phyloP scores from a whole-genome alignment of 2,888 invertebrate species.

The Plusia festucae region DNA sequence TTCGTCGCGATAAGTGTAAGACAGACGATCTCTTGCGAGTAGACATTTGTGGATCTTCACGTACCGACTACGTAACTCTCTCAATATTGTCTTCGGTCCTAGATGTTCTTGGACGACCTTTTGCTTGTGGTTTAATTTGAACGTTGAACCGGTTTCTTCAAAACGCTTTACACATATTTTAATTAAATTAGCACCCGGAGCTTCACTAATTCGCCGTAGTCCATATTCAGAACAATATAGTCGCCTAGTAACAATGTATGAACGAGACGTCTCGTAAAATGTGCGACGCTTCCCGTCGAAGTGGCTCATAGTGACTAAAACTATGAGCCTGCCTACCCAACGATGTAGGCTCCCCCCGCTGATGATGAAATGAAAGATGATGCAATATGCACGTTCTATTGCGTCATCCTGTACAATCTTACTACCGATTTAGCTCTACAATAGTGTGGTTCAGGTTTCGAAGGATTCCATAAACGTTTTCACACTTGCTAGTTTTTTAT shows the following conservation, averaged over 20 bases:
- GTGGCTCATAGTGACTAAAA: conserved; percentile 17
- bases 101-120: conserved; percentile 32
- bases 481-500: too few species aligned
- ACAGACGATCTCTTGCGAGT: conserved; percentile 33
- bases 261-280: conserved; percentile 28
- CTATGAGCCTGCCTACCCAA: conserved; percentile 11
- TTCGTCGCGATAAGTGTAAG: too few species aligned
- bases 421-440: too few species aligned
- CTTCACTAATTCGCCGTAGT: conserved; percentile 16
- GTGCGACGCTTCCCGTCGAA: conserved; percentile 25
- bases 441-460: too few species aligned
- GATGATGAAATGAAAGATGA: conserved; percentile 21
- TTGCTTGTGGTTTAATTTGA: conserved; percentile 20
- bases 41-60: conserved; percentile 29
- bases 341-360: conserved; percentile 8
- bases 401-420: not conserved
- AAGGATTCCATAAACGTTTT: too few species aligned
- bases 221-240: conserved; percentile 29
- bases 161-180: conserved; percentile 27
- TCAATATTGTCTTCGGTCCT: conserved; percentile 31
- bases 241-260: conserved; percentile 23
- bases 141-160: conserved; percentile 21
- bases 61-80: conserved; percentile 25
- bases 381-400: conserved; percentile 11
- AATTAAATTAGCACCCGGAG: conserved; percentile 23